Conservation (phyloP, 23 tunicate species). For the Ascidia mentula region DNA sequence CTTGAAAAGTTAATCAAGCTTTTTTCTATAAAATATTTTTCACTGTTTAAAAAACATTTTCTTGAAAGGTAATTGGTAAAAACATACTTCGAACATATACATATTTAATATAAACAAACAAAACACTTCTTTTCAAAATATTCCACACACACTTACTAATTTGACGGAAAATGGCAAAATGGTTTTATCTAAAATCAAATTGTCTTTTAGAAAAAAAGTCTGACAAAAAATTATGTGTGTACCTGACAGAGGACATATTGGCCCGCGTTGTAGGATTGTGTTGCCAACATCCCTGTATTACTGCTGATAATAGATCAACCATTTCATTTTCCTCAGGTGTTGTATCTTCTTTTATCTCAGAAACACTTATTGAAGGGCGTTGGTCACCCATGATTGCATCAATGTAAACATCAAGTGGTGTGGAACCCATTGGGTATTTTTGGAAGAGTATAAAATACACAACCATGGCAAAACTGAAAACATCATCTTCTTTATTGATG, state of each 20-base stretch:
- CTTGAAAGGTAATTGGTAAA: too few species aligned
- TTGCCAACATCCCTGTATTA: background rate
- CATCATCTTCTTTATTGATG: background rate
- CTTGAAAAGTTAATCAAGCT: too few species aligned
- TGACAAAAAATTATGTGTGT: too few species aligned
- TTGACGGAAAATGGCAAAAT: too few species aligned
- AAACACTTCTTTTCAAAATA: too few species aligned
- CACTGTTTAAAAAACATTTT: too few species aligned
- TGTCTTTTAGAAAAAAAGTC: too few species aligned
- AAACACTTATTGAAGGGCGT: background rate
- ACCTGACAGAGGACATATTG: background rate
- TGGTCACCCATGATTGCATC: background rate
- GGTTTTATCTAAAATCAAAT: too few species aligned
- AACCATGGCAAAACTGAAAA: slow-evolving; percentile 1
- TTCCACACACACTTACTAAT: too few species aligned
- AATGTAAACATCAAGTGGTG: background rate
- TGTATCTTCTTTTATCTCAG: background rate
- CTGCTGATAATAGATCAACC: background rate
- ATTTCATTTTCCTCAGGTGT: background rate
- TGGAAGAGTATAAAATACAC: background rate
- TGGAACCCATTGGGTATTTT: background rate
- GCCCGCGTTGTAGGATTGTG: background rate
- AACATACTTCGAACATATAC: too few species aligned
- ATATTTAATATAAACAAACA: too few species aligned
- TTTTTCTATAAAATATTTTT: too few species aligned